Evolutionary conservation across 1,140 invertebrate species (phyloP).

Genomic region (Piezodorus guildinii): DNA sequence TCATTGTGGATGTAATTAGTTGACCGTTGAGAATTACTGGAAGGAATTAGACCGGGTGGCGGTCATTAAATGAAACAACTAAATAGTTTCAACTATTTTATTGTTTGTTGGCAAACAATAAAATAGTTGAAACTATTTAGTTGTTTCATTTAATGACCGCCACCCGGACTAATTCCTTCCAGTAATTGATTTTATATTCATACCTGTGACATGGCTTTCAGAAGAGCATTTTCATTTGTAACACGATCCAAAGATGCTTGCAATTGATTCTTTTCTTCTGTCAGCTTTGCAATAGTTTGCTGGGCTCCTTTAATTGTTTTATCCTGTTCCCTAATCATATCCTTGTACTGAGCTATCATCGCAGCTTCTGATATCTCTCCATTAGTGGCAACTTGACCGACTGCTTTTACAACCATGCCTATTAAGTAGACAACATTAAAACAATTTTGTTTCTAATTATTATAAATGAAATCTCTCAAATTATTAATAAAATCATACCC

Average conservation of each 20-base stretch:
- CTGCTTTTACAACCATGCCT: slow-evolving; percentile 45
- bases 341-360: slow-evolving; percentile 60
- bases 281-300: slow-evolving; percentile 17
- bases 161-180: no score
- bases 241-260: slow-evolving; percentile 59
- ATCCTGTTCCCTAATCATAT: slow-evolving; percentile 79
- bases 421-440: slow-evolving; percentile 10
- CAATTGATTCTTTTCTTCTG: slow-evolving; percentile 44
- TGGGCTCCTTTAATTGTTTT: slow-evolving; percentile 39
- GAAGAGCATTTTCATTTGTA: slow-evolving; percentile 75
- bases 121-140: no score
- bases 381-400: slow-evolving; percentile 42
- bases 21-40: no score
- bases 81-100: no score
- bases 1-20: no score
- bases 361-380: slow-evolving; percentile 34
- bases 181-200: no score
- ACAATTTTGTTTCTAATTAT: neutral
- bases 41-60: no score
- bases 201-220: slow-evolving; percentile 46
- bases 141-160: no score
- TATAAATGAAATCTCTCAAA: neutral
- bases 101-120: no score
- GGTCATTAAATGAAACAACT: no score
- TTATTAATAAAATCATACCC: slow-evolving; percentile 35